Percentiles rank a stretch among this genome's conserved stretches.
Conservation (phyloP, 2,113 vertebrate genomes). For the Reinhardtius hippoglossoides region DNA sequence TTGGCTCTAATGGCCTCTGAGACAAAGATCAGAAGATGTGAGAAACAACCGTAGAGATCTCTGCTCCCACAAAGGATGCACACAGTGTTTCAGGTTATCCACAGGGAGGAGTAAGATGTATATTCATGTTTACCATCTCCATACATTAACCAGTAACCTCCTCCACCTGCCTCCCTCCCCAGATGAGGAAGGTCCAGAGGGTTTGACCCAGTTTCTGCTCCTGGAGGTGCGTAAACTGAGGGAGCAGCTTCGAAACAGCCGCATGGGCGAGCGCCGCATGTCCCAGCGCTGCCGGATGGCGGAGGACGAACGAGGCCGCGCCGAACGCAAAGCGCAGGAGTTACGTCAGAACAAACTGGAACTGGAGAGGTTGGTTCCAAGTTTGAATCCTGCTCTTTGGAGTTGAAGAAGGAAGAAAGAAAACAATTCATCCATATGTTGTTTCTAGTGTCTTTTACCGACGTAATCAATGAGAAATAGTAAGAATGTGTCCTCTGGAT, state of each 20-base stretch:
- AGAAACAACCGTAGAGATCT: no score
- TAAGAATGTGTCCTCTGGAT: neutral
- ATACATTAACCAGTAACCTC: neutral
- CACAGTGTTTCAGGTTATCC: no score
- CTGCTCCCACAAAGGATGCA: no score
- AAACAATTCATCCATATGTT: neutral
- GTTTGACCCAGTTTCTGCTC: constrained; percentile 95
- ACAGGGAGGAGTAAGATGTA: no score
- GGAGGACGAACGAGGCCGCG: constrained; percentile 86
- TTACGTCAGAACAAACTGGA: constrained; percentile 86
- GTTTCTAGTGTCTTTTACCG: neutral
- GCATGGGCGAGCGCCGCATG: constrained; percentile 88
- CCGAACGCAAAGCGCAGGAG: constrained; percentile 87
- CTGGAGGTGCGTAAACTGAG: constrained; percentile 91
- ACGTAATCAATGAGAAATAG: neutral
- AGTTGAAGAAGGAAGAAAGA: neutral
- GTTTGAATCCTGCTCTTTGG: no score
- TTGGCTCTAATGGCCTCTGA: no score
- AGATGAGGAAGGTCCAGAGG: constrained; percentile 95
- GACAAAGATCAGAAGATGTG: no score
- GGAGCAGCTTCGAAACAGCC: constrained; percentile 87
- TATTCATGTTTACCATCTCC: no score
- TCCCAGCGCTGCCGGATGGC: constrained; percentile 88
- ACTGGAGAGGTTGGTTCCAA: constrained; percentile 80
- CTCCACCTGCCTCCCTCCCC: neutral